Evolutionary conservation across 2,797 vertebrate genomes (phyloP).

Genomic region (Novumbra hubbsi): DNA sequence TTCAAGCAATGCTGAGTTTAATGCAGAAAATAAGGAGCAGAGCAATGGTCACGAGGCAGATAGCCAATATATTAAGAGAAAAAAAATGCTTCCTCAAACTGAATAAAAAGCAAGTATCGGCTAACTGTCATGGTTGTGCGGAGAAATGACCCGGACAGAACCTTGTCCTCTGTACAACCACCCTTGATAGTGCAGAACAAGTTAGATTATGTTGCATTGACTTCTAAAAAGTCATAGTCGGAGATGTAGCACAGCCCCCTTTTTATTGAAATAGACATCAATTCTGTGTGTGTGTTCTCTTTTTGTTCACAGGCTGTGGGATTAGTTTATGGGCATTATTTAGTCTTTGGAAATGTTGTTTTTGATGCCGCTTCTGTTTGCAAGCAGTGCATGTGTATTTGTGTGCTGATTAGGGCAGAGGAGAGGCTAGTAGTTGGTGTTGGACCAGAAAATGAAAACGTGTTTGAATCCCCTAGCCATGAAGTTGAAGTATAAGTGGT

Average conservation of each 20-base stretch:
- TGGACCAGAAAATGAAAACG: too few relatives aligned
- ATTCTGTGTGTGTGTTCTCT: too few relatives aligned
- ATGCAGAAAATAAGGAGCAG: neutral
- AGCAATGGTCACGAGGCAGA: neutral
- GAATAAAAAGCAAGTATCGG: conserved; percentile 1
- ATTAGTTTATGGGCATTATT: neutral
- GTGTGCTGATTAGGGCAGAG: neutral
- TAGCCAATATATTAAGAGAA: conserved; percentile 1
- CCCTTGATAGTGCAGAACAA: neutral
- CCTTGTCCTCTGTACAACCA: neutral
- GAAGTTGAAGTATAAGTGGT: too few relatives aligned
- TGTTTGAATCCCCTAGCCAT: too few relatives aligned
- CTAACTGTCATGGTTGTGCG: neutral
- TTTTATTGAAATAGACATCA: too few relatives aligned
- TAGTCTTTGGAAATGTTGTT: neutral
- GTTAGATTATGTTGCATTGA: neutral
- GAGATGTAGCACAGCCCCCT: too few relatives aligned
- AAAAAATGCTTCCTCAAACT: conserved; percentile 4
- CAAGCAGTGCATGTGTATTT: neutral
- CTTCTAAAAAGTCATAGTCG: too few relatives aligned
- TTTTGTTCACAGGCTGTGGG: neutral
- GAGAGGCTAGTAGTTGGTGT: too few relatives aligned
- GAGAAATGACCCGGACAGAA: neutral
- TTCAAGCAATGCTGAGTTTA: neutral
- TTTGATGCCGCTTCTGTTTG: neutral